Evolutionary conservation across 2,797 vertebrate genomes (phyloP).

Genomic region (Anolis apletophallus): DNA sequence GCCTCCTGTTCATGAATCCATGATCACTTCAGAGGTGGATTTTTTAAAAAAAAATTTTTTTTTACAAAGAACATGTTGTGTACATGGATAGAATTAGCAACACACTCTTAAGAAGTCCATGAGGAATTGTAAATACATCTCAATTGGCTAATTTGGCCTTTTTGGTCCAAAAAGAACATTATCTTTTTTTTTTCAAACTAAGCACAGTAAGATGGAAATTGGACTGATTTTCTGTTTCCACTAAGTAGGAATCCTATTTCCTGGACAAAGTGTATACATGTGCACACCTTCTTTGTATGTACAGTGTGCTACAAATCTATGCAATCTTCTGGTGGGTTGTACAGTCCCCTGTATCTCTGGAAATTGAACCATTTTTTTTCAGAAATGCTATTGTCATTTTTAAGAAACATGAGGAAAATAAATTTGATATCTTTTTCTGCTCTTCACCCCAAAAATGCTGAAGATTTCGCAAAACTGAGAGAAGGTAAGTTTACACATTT

Average conservation of each 20-base stretch:
- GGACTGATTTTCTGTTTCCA: background rate
- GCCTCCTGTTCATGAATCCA: conserved; percentile 7
- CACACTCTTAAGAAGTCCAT: background rate
- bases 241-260: background rate
- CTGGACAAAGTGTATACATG: background rate
- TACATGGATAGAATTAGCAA: background rate
- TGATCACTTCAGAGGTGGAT: background rate
- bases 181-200: background rate
- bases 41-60: background rate
- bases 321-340: background rate
- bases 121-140: background rate
- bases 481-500: background rate
- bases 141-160: background rate
- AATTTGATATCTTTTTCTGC: background rate
- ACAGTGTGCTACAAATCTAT: background rate
- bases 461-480: background rate
- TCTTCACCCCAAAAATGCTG: background rate
- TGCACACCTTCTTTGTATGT: background rate
- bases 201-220: background rate
- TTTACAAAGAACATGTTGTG: background rate
- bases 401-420: background rate
- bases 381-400: no score
- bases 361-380: background rate
- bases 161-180: background rate
- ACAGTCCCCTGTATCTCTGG: no score